A percentile compares a stretch with the other conserved stretches of the same genome.
Evolutionary conservation across 2,888 invertebrate species (phyloP).

Genomic region (Disparrhopalites patrizii): DNA sequence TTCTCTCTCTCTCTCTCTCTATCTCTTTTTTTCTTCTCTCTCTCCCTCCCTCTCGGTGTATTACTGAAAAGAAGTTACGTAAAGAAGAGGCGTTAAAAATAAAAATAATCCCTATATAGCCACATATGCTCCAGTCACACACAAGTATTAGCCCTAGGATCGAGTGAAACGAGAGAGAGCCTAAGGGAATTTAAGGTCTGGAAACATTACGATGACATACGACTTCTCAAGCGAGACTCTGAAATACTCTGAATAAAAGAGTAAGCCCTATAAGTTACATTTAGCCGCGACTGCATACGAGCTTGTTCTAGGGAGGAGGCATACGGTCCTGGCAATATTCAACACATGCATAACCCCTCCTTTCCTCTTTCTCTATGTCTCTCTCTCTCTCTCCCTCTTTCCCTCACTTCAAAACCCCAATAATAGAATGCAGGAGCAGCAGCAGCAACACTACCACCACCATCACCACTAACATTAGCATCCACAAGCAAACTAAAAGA

Average conservation of each 20-base stretch:
- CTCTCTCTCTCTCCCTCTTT: too few relatives aligned
- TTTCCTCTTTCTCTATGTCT: too few relatives aligned
- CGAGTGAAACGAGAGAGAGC: slow-evolving; percentile 1
- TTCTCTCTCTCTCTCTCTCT: not conserved
- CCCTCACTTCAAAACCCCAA: slow-evolving; percentile 6
- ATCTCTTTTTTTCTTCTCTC: too few relatives aligned
- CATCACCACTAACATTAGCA: not conserved
- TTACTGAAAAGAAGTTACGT: not conserved
- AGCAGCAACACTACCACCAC: not conserved
- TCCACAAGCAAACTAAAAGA: not conserved
- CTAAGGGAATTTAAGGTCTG: slow-evolving; percentile 16
- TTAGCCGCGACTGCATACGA: too few relatives aligned
- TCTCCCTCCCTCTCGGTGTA: not conserved
- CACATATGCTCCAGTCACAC: not conserved
- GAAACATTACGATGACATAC: slow-evolving; percentile 13
- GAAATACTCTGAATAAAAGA: not conserved
- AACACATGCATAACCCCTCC: slow-evolving; percentile 4
- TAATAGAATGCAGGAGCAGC: slow-evolving; percentile 8
- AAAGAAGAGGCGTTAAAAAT: slow-evolving; percentile 16
- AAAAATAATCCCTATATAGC: not conserved
- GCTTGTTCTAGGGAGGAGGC: too few relatives aligned
- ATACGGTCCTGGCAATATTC: slow-evolving; percentile 14
- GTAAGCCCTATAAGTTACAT: not conserved
- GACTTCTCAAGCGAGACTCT: slow-evolving; percentile 7
- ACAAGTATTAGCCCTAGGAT: not conserved